These are phyloP conservation scores for Plebejus argus DNA, from an alignment of 2,888 invertebrate genomes.

Conservation along the genomic window DNA sequence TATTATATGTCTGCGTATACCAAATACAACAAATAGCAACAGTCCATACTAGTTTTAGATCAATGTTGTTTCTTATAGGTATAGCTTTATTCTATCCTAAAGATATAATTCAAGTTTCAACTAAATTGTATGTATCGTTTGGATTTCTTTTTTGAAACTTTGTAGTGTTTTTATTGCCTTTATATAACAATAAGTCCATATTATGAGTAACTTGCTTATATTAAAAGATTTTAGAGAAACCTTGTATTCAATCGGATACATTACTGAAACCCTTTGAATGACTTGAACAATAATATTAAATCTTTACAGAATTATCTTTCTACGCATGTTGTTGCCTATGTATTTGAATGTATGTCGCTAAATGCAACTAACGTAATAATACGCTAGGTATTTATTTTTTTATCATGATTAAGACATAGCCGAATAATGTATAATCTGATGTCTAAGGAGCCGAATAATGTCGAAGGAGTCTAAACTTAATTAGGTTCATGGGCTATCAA, in stretches of 20 bases:
- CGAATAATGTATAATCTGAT: too few species aligned
- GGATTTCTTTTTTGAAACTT: not conserved
- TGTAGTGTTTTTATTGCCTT: not conserved
- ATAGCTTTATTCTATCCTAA: not conserved
- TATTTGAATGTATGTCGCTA: too few species aligned
- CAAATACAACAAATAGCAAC: not conserved
- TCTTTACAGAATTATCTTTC: not conserved
- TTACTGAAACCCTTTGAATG: conserved; percentile 8
- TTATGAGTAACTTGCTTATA: not conserved
- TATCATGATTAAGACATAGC: too few species aligned
- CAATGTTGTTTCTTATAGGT: not conserved
- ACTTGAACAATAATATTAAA: not conserved
- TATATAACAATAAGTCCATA: not conserved
- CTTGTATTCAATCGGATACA: conserved; percentile 12
- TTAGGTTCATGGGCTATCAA: too few species aligned
- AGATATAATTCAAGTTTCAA: not conserved
- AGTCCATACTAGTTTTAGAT: not conserved
- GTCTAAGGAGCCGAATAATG: too few species aligned
- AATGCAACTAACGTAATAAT: too few species aligned
- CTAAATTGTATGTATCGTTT: not conserved
- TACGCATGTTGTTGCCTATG: too few species aligned
- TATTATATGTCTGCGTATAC: not conserved
- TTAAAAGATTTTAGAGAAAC: not conserved
- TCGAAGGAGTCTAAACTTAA: too few species aligned
- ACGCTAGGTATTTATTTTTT: too few species aligned